Percentiles rank a stretch among this genome's conserved stretches.
Evolutionary conservation across 2,888 invertebrate species (phyloP).

Genomic region (Stenodera caucasica): DNA sequence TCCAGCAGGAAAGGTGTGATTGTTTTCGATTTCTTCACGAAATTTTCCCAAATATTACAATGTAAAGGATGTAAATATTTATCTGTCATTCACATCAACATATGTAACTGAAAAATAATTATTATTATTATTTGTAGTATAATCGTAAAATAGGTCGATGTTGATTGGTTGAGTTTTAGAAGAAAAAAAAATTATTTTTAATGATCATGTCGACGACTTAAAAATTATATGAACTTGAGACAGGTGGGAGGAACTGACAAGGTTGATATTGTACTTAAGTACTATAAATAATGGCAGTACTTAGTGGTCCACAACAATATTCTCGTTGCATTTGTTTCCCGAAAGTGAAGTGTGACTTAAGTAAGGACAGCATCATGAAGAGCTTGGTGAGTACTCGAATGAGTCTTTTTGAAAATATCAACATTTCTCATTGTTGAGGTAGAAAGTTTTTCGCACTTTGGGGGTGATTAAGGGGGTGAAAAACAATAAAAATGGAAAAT

Average conservation of each 20-base stretch:
- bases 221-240: slow-evolving; percentile 16
- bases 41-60: not conserved
- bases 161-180: slow-evolving; percentile 8
- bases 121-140: no score
- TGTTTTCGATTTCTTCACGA: not conserved
- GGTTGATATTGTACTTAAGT: slow-evolving; percentile 18
- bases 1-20: not conserved
- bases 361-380: no score
- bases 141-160: not conserved
- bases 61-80: slow-evolving; percentile 20
- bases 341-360: not conserved
- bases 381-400: no score
- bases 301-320: slow-evolving; percentile 13
- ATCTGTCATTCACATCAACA: slow-evolving; percentile 13
- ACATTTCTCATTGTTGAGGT: no score
- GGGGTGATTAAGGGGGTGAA: no score
- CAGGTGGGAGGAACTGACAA: slow-evolving; percentile 27
- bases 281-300: slow-evolving; percentile 16
- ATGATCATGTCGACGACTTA: slow-evolving; percentile 25
- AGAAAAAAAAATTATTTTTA: slow-evolving; percentile 16
- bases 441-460: no score
- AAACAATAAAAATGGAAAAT: no score
- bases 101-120: slow-evolving; percentile 8
- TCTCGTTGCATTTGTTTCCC: not conserved
- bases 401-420: no score